Evolutionary conservation across 2,888 invertebrate genomes (phyloP).

Genomic region (Syrista parreyssii): DNA sequence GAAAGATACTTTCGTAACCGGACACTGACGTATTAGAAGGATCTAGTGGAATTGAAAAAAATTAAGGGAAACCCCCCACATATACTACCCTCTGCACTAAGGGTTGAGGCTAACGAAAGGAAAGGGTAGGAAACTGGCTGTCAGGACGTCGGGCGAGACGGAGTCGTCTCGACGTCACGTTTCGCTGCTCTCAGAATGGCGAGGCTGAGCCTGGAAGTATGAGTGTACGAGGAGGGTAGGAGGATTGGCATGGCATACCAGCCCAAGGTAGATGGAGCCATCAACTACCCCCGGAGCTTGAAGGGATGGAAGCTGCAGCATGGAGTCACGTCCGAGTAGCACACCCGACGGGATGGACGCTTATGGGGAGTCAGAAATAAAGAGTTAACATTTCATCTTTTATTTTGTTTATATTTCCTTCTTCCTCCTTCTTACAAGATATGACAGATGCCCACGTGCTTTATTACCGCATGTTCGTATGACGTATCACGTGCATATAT

Average conservation of each 20-base stretch:
- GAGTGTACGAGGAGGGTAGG: not conserved
- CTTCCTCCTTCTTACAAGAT: too few relatives aligned
- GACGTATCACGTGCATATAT: too few relatives aligned
- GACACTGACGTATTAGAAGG: too few relatives aligned
- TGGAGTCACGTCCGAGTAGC: slow-evolving; percentile 21
- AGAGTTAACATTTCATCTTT: slow-evolving; percentile 21
- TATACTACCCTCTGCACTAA: not conserved
- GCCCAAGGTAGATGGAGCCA: slow-evolving; percentile 23
- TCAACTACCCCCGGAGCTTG: slow-evolving; percentile 19
- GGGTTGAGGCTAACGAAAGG: not conserved
- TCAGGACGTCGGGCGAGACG: slow-evolving; percentile 18
- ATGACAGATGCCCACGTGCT: too few relatives aligned
- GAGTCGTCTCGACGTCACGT: slow-evolving; percentile 19
- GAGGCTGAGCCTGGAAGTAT: not conserved
- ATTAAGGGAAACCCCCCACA: not conserved
- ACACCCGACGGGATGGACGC: slow-evolving; percentile 22
- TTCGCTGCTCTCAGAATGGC: slow-evolving; percentile 9
- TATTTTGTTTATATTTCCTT: not conserved
- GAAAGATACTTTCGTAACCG: too few relatives aligned
- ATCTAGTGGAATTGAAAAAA: not conserved
- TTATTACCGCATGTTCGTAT: too few relatives aligned
- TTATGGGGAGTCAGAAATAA: slow-evolving; percentile 25
- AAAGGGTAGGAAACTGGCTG: slow-evolving; percentile 3
- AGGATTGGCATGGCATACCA: slow-evolving; percentile 12
- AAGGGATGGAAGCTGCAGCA: slow-evolving; percentile 13